Evolutionary conservation across 2,113 vertebrate species (phyloP), one percentile per base, ranked within the genome.

Genomic region (Chitala chitala): DNA sequence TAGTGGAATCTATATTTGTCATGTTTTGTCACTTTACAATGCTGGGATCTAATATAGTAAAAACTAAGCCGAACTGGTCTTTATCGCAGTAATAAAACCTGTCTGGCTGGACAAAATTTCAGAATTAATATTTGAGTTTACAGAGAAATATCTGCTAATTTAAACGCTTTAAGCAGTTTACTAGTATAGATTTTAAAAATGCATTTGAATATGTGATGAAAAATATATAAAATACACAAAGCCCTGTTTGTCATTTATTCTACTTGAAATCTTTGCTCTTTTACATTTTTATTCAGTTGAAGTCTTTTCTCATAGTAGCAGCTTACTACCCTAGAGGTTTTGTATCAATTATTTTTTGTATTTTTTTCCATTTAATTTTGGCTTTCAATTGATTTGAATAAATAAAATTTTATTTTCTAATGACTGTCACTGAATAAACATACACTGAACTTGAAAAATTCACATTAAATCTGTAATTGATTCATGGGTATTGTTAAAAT

Each of bases 1-100:
- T 87, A 89, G 88, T 91, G 87, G 84, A 90, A 84, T 89, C 83
- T 88, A 84, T 89, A 87, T 86, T 86, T 88, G 87, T 91, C 89
- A 88, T 87, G 87, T 85, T 83, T 83, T 84, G 82, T 89, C 88
- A 89, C 85, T 86, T 84, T 86, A 82, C 74, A 85, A 83, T 84
- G 85, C 87, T 89, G 87, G 84, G 85, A 86, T 81, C 15, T 26
- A 63, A 55, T 15, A 78, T 84, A 83, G 78, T 72, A 68, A 71
- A 54, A 61, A 72, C 13, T 75, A 84, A 86, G 81, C 84, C 85
- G 83, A 86, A 85, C 79, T 83, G 85, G 84, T 85, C 79, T 73
- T 76, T 76, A 69, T 68, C 85, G 88, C 83, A 89, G 83, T 80
- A 70, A 78, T 69, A 65, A 56, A 69, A 75, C 56, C 76, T 36